These are phyloP conservation scores for Drosophila nannoptera DNA, from an alignment of 1,140 invertebrate species.

Conservation along the genomic window DNA sequence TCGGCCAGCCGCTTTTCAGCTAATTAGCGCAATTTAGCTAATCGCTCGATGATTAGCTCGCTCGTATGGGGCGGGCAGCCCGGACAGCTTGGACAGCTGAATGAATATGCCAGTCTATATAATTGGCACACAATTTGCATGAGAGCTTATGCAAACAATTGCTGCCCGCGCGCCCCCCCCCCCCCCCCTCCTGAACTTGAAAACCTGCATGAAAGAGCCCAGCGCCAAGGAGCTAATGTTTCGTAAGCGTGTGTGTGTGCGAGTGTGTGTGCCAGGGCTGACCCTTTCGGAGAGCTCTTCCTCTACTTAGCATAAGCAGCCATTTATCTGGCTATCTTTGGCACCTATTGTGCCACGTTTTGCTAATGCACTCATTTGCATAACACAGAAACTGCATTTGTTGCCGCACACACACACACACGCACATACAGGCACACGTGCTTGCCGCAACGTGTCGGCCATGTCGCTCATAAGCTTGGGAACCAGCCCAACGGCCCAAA, in stretches of 20 bases:
- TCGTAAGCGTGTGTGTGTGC: conserved; percentile 8
- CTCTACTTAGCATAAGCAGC: not conserved
- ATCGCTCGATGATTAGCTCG: conserved; percentile 24
- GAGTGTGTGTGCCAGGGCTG: no score
- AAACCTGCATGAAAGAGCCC: conserved; percentile 26
- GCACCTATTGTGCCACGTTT: conserved; percentile 29
- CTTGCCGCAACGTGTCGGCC: conserved; percentile 49
- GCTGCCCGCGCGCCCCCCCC: not conserved
- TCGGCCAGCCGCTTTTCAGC: not conserved
- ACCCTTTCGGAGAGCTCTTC: no score
- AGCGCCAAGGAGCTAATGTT: conserved; percentile 11
- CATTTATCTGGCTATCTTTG: conserved; percentile 29
- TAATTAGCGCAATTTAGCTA: conserved; percentile 37
- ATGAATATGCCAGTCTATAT: conserved; percentile 9
- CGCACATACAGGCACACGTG: conserved; percentile 9
- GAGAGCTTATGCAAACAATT: conserved; percentile 59
- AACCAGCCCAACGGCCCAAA: conserved; percentile 14
- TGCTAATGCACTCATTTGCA: conserved; percentile 61
- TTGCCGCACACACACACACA: conserved; percentile 37
- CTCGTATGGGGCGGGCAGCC: conserved; percentile 33
- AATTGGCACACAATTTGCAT: conserved; percentile 36
- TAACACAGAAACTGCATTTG: conserved; percentile 56
- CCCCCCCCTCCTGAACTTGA: conserved; percentile 35
- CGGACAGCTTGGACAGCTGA: conserved; percentile 22
- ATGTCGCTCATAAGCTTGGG: conserved; percentile 50